Percentiles rank a stretch among this genome's conserved stretches.
Evolutionary conservation across 2,113 vertebrate species (phyloP).

Genomic region (Athene noctua): DNA sequence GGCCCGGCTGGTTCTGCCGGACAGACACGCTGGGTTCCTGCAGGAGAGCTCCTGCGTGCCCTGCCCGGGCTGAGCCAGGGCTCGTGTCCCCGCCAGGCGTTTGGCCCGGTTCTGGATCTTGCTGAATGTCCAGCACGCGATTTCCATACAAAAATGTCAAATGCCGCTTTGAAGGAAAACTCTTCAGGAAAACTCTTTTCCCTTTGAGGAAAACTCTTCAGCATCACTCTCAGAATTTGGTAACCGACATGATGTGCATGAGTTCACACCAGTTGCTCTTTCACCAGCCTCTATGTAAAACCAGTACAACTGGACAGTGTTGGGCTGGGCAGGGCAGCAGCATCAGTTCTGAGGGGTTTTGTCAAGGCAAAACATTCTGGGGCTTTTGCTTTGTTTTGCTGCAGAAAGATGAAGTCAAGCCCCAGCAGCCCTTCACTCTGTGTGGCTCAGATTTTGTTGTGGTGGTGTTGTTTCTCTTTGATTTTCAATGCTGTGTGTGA

Average conservation of each 20-base stretch:
- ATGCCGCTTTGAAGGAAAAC: background rate
- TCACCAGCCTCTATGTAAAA: background rate
- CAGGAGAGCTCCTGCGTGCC: background rate
- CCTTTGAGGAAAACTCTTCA: background rate
- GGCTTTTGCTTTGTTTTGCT: background rate
- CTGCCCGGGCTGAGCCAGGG: background rate
- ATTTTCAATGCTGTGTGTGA: background rate
- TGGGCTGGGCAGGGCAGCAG: background rate
- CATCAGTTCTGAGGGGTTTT: background rate
- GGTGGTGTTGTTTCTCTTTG: background rate
- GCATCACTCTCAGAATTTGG: background rate
- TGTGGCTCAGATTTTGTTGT: background rate
- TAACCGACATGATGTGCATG: background rate
- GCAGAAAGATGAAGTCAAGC: background rate
- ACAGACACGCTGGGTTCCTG: fast-evolving
- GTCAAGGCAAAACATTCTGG: background rate
- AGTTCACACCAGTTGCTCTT: background rate
- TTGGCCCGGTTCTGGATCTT: background rate
- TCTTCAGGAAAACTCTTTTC: background rate
- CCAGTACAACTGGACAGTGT: background rate
- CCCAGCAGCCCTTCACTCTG: background rate
- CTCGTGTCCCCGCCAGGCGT: background rate
- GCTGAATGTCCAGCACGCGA: background rate
- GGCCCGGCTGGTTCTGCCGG: too few species aligned
- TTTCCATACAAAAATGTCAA: background rate